These are phyloP conservation scores for Crax fasciolata DNA, from an alignment of 2,797 vertebrate species.

Conservation along the genomic window DNA sequence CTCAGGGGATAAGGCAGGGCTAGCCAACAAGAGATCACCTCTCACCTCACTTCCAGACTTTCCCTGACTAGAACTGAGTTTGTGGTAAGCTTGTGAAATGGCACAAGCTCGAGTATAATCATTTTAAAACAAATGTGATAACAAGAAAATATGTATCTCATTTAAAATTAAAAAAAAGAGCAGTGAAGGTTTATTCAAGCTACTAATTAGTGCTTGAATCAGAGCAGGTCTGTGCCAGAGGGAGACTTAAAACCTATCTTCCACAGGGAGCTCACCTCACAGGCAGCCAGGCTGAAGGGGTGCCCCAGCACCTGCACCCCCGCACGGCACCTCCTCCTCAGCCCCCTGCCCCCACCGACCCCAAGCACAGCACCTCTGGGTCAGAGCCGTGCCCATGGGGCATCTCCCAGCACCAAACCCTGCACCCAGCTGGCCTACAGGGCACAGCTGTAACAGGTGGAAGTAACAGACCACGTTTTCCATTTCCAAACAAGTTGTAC, in stretches of 20 bases:
- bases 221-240: background rate
- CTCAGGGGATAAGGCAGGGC: background rate
- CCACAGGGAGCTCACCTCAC: background rate
- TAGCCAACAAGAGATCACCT: background rate
- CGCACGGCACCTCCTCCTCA: background rate
- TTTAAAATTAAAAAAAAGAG: background rate
- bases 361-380: background rate
- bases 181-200: background rate
- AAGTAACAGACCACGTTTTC: background rate
- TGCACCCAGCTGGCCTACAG: background rate
- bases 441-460: rapidly evolving
- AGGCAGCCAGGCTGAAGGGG: background rate
- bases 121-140: background rate
- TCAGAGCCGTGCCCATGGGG: background rate
- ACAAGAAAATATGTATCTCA: rapidly evolving
- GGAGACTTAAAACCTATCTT: background rate
- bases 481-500: constrained; percentile 12
- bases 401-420: background rate
- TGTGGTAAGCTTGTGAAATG: background rate
- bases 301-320: rapidly evolving
- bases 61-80: background rate
- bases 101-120: background rate
- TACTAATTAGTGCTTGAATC: background rate
- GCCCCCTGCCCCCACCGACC: rapidly evolving
- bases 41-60: background rate